Evolutionary conservation across 2,113 vertebrate genomes (phyloP), one percentile per base, ranked within the genome.

Genomic region (Colossoma macropomum): DNA sequence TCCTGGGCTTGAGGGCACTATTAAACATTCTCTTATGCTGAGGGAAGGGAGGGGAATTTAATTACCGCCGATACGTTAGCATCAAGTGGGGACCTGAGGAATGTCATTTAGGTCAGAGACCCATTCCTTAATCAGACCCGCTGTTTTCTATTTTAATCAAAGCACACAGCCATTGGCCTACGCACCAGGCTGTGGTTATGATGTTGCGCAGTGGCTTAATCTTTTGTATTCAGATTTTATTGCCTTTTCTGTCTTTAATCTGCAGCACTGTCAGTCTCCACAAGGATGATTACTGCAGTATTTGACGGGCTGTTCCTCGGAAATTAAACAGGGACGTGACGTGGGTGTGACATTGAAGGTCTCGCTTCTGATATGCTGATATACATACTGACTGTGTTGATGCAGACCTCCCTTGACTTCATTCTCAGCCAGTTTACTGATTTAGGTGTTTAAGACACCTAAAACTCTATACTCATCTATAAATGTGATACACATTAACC

Each of bases 281-380:
- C 66, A 27, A 48, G 30, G 86, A 81, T 91, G 87, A 92, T 92
- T 89, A 89, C 84, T 38, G 88, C 87, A 81, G 79, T 86, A 79
- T 92, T 89, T 89, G 88, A 89, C 89, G 90, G 86, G 90, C 88
- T 89, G 87, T 89, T 88, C 81, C 84, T 78, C 54, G 48, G 85
- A 89, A 91, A 92, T 92, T 92, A 93, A 94, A 93, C 80, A 83
- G 84, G 89, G 83, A 89, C 86, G 56, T 90, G 88, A 93, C 91
- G 90, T 90, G 88, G 88, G 92, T 92, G 88, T 92, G 92, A 92
- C 92, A 93, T 93, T 90, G 85, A 89, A 79, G 88, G 84, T 84
- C 89, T 89, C 89, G 32, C 66, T 50, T 45, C 41, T 45, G 5
- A 9, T 45, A 45, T 60, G 23, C 27, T 65, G 74, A 85, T 87